These are phyloP conservation scores for Steromphala cineraria DNA, from an alignment of 2,888 invertebrate species.

Conservation along the genomic window DNA sequence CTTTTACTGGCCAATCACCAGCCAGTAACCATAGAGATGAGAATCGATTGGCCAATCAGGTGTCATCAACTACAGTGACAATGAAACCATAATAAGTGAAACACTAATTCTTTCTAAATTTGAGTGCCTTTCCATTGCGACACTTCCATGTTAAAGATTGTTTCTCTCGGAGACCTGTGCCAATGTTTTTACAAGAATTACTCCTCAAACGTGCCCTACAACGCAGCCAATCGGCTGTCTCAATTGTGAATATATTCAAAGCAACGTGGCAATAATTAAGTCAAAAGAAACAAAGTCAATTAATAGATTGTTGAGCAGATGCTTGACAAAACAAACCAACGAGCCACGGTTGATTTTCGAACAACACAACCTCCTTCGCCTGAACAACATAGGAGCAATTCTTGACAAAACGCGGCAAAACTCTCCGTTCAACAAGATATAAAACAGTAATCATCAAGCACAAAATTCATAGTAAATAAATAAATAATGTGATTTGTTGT, in stretches of 20 bases:
- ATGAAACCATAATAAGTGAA: slow-evolving; percentile 15
- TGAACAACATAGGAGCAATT: not conserved
- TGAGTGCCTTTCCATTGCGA: not conserved
- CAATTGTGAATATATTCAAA: too few relatives aligned
- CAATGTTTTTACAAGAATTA: too few relatives aligned
- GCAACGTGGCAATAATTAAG: too few relatives aligned
- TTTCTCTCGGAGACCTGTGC: too few relatives aligned
- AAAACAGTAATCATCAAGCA: slow-evolving; percentile 20
- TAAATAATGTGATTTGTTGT: slow-evolving; percentile 19
- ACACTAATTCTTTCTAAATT: not conserved
- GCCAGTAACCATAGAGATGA: not conserved
- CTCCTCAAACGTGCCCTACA: too few relatives aligned
- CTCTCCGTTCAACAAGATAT: slow-evolving; percentile 6
- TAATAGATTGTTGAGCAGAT: too few relatives aligned
- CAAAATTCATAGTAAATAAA: slow-evolving; percentile 20
- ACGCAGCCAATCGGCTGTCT: too few relatives aligned
- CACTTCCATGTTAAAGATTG: too few relatives aligned
- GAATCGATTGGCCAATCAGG: slow-evolving; percentile 13
- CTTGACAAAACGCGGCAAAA: not conserved
- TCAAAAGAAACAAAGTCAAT: too few relatives aligned
- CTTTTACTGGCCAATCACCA: slow-evolving; percentile 1
- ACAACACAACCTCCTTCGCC: too few relatives aligned
- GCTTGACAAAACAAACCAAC: too few relatives aligned
- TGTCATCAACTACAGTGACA: not conserved
- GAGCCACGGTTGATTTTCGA: too few relatives aligned